These are phyloP conservation scores for Oithona nana DNA, from an alignment of 2,888 invertebrate species.

Conservation along the genomic window DNA sequence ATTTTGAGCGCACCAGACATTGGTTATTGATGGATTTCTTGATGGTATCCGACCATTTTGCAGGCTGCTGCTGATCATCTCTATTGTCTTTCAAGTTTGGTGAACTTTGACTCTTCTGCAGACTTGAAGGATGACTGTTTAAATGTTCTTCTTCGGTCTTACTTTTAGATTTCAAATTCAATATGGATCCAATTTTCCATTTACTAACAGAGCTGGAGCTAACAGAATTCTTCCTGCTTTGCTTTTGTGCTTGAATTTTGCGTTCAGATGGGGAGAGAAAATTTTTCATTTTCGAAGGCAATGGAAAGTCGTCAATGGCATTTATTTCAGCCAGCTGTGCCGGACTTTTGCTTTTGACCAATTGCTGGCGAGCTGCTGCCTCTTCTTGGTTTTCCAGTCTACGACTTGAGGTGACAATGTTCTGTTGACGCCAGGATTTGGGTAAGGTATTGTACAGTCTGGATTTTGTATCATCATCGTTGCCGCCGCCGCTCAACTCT, in stretches of 20 bases:
- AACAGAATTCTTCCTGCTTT: no score
- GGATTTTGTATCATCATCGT: neutral
- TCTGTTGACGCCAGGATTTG: conserved; percentile 7
- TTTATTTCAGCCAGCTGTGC: conserved; percentile 4
- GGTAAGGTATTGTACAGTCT: conserved; percentile 7
- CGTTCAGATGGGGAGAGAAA: neutral
- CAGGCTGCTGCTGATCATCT: neutral
- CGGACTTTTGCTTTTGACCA: conserved; percentile 4
- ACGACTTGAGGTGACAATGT: neutral
- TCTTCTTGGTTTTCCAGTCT: neutral
- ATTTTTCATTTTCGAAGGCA: conserved; percentile 8
- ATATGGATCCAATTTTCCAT: neutral
- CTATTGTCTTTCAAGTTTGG: neutral
- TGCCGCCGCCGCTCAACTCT: neutral
- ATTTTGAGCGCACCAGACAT: neutral
- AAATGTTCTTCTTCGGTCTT: neutral
- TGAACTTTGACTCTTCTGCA: neutral
- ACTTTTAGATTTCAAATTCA: neutral
- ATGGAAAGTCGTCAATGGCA: conserved; percentile 14
- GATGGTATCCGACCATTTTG: neutral
- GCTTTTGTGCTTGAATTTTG: neutral
- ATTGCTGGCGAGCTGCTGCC: neutral
- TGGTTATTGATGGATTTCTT: neutral
- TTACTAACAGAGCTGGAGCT: no score
- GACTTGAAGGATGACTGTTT: neutral